Percentiles rank a stretch among this genome's conserved stretches.
These are phyloP conservation scores for Talpa occidentalis DNA, from an alignment of 2,113 vertebrate genomes.

Conservation along the genomic window DNA sequence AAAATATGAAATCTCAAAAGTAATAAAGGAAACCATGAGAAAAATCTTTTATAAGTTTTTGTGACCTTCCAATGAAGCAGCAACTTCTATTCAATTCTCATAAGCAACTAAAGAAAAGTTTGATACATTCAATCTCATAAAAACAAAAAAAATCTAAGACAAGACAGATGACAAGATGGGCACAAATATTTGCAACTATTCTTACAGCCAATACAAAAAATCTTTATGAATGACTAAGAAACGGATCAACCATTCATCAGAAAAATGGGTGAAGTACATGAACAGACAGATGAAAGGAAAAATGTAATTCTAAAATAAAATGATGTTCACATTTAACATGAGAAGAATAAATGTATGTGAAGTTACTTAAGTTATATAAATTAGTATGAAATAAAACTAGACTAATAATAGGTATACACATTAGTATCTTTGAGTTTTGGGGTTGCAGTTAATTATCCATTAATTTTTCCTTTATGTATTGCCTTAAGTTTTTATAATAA, in stretches of 20 bases:
- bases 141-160: not conserved
- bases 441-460: not conserved
- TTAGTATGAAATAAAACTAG: constrained; percentile 9
- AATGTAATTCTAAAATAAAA: constrained; percentile 21
- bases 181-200: constrained; percentile 24
- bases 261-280: constrained; percentile 1
- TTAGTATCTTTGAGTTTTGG: constrained; percentile 9
- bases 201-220: not conserved
- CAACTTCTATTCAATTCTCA: constrained; percentile 21
- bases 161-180: not conserved
- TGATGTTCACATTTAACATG: not conserved
- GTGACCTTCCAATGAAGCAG: constrained; percentile 18
- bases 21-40: not conserved
- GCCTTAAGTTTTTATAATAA: not conserved
- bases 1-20: not conserved
- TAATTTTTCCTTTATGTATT: not conserved
- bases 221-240: not conserved
- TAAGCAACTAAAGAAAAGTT: not conserved
- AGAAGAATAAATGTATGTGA: constrained; percentile 4
- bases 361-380: constrained; percentile 19
- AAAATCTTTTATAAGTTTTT: not conserved
- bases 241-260: not conserved
- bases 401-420: not conserved
- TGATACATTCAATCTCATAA: not conserved
- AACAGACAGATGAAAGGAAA: not conserved